Conservation (phyloP, 2,797 vertebrate genomes). For the Macropodus opercularis region DNA sequence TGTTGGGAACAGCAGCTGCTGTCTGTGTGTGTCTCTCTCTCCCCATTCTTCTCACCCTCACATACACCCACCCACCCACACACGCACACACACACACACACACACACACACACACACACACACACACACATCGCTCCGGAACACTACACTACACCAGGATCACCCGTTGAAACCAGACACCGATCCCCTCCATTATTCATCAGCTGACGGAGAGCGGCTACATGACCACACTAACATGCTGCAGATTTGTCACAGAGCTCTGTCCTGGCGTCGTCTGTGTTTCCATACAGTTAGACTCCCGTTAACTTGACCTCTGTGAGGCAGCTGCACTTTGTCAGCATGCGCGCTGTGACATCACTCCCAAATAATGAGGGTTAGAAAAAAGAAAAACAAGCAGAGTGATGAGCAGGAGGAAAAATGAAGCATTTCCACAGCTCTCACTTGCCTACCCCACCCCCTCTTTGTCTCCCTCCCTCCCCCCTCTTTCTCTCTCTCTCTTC, state of each 20-base stretch:
- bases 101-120: slow-evolving; percentile 29
- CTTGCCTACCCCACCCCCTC: slow-evolving; percentile 3
- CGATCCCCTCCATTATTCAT: slow-evolving; percentile 78
- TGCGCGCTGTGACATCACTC: slow-evolving; percentile 43
- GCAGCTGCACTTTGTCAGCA: slow-evolving; percentile 15
- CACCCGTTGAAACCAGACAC: slow-evolving; percentile 74
- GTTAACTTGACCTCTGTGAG: not conserved
- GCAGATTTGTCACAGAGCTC: slow-evolving; percentile 36
- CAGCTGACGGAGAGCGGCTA: slow-evolving; percentile 45
- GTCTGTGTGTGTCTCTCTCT: slow-evolving; percentile 52
- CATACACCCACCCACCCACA: slow-evolving; percentile 14
- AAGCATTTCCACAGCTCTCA: slow-evolving; percentile 24
- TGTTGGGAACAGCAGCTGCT: slow-evolving; percentile 72
- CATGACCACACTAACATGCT: slow-evolving; percentile 45
- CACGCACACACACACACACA: slow-evolving; percentile 19
- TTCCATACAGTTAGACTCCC: not conserved
- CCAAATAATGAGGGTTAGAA: slow-evolving; percentile 29
- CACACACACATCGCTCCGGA: slow-evolving; percentile 39
- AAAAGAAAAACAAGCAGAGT: not conserved
- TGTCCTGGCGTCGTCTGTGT: not conserved
- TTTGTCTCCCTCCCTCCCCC: slow-evolving; percentile 33
- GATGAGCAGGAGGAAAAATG: slow-evolving; percentile 31
- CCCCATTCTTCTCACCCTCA: slow-evolving; percentile 54
- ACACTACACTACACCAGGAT: slow-evolving; percentile 66
- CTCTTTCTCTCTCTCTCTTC: slow-evolving; percentile 11